Evolutionary conservation across 2,797 vertebrate species (phyloP), one percentile per base, ranked within the genome.

Genomic region (Novumbra hubbsi): DNA sequence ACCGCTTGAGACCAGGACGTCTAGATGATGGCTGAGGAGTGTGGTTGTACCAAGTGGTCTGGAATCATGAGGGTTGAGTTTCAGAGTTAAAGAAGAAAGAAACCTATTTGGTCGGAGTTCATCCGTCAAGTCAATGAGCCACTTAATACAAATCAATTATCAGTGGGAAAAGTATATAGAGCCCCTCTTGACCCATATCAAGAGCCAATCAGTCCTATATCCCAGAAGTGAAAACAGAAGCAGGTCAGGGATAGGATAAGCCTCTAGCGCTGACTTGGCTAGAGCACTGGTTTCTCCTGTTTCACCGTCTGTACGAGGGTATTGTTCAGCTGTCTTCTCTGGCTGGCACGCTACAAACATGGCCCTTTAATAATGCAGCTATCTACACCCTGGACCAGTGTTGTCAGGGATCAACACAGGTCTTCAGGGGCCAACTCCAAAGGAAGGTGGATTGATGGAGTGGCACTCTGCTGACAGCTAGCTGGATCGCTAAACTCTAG

Each of bases 341-440:
- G 32, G 21, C n/a, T 5, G 32, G n/a, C 34, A 67, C 86, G 74
- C 83, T 69, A 85, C 84, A 90, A 90, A 91, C 88, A 90, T 89
- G 89, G 88, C 83, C 81, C 19, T 24, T 93, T 72, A 89, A 91
- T 93, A 85, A 91, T 92, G 91, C 71, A 92, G 73, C 62, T 67
- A 50, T 50, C 75, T 72, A 81, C 84, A 70, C 50, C 79, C 27
- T 63, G 30, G 28, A 32, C 64, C 8, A 15, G 17, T 17, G 83
- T 78, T 73, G 75, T 74, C 79, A 71, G 71, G 76, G 78, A 81
- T 78, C 81, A 79, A 81, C 80, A 81, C 77, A 76, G 19, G 63
- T 71, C 68, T 76, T 76, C 49, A 60, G 76, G 71, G 75, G 78
- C 83, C 19, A 82, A 28, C 60, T 75, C 70, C 15, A 49, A 5